Conservation (phyloP, 2,797 vertebrate genomes). For the Channa striata region DNA sequence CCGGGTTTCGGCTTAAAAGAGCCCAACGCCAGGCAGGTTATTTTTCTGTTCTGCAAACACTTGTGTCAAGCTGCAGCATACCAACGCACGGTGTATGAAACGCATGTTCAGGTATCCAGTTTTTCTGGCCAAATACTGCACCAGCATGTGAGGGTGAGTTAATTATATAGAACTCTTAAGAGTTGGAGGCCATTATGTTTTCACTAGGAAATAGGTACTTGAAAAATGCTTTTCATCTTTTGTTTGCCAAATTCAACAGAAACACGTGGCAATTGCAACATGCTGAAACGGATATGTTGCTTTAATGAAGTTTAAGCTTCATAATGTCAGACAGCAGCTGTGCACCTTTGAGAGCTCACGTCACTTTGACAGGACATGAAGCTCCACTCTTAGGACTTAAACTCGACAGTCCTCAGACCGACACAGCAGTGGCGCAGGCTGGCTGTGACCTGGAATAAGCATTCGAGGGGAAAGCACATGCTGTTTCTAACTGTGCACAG, state of each 20-base stretch:
- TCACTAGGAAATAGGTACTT: no score
- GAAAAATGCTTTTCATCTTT: no score
- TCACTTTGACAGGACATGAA: background rate
- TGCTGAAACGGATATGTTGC: no score
- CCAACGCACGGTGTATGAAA: background rate
- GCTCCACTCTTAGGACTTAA: background rate
- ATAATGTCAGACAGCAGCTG: background rate
- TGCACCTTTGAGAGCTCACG: background rate
- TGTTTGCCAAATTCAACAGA: no score
- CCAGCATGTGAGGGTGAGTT: background rate
- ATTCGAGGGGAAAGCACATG: conserved; percentile 14
- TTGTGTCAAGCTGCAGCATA: background rate
- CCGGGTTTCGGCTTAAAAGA: no score
- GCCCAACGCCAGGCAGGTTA: no score
- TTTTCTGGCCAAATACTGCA: background rate
- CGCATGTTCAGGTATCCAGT: background rate
- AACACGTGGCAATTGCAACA: no score
- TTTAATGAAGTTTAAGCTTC: no score
- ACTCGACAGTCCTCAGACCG: background rate
- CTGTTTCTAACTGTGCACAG: background rate
- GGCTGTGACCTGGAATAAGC: conserved; percentile 2
- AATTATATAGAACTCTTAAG: background rate
- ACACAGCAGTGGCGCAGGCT: background rate
- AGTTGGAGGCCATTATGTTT: no score
- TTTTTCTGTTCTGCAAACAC: no score